These are phyloP conservation scores for Biston betularia DNA, from an alignment of 2,888 invertebrate genomes.

Conservation along the genomic window DNA sequence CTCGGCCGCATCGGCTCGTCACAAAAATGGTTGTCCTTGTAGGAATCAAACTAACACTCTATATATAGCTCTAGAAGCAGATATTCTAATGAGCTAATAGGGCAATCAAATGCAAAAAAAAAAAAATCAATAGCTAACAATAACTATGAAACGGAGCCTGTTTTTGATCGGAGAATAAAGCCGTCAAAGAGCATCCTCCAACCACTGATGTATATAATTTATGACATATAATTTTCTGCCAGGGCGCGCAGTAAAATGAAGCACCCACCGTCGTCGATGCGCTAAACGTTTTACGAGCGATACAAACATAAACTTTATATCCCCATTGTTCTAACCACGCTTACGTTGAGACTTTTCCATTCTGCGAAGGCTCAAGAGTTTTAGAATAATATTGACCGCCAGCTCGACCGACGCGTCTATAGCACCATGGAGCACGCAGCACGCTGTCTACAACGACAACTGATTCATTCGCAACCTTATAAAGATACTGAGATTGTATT, in stretches of 20 bases:
- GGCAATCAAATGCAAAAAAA: background rate
- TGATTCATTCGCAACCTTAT: too few relatives aligned
- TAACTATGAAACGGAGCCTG: constrained; percentile 6
- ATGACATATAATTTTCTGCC: constrained; percentile 30
- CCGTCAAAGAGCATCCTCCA: constrained; percentile 33
- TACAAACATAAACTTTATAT: constrained; percentile 40
- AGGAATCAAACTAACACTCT: too few relatives aligned
- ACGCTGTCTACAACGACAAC: too few relatives aligned
- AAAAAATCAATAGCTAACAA: background rate
- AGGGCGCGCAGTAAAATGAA: constrained; percentile 33
- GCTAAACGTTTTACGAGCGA: constrained; percentile 43
- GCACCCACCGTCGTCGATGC: constrained; percentile 22
- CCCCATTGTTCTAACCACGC: constrained; percentile 38
- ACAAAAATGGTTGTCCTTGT: too few relatives aligned
- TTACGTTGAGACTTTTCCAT: constrained; percentile 49
- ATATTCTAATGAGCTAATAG: too few relatives aligned
- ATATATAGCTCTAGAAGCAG: too few relatives aligned
- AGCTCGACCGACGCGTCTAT: background rate
- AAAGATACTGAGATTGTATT: too few relatives aligned
- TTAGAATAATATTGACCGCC: background rate
- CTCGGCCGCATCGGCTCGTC: too few relatives aligned
- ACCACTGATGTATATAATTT: constrained; percentile 29
- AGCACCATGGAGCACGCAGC: too few relatives aligned
- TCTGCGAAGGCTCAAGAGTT: background rate
- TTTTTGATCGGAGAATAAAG: background rate